Evolutionary conservation across 2,113 vertebrate species (phyloP).

Genomic region (Ptilonorhynchus violaceus): DNA sequence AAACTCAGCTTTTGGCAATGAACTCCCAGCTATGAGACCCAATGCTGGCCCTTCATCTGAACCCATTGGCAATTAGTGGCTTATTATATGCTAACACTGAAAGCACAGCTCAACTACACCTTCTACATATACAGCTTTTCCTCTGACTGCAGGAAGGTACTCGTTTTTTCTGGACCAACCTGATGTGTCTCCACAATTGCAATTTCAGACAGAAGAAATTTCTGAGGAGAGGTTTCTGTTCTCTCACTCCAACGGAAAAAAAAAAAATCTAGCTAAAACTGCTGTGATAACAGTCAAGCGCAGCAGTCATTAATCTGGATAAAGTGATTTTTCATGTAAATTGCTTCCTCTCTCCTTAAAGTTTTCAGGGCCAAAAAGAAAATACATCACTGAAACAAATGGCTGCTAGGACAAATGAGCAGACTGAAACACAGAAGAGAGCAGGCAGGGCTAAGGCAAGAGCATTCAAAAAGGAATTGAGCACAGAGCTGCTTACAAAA

Average conservation of each 20-base stretch:
- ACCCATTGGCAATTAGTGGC: neutral
- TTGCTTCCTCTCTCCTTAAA: constrained; percentile 42
- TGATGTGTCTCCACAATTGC: neutral
- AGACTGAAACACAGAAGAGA: neutral
- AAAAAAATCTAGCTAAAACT: neutral
- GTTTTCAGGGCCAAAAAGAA: constrained; percentile 42
- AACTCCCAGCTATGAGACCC: neutral
- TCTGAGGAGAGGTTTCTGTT: neutral
- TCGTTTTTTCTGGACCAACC: neutral
- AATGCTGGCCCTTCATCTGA: neutral
- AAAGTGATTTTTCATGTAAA: constrained; percentile 65
- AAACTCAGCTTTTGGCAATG: neutral
- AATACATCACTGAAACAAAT: constrained; percentile 56
- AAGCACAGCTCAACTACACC: neutral
- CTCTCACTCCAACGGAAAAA: neutral
- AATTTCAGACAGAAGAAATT: neutral
- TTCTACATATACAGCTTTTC: neutral
- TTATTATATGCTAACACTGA: neutral
- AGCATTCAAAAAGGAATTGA: neutral
- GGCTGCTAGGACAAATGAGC: constrained; percentile 37
- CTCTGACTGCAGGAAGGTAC: neutral
- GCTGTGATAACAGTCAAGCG: neutral
- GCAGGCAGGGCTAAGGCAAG: neutral
- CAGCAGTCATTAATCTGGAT: constrained; percentile 56
- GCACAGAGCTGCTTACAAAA: neutral